phyloP scores from a whole-genome alignment of 2,113 vertebrate species.

The Oophaga pumilio region DNA sequence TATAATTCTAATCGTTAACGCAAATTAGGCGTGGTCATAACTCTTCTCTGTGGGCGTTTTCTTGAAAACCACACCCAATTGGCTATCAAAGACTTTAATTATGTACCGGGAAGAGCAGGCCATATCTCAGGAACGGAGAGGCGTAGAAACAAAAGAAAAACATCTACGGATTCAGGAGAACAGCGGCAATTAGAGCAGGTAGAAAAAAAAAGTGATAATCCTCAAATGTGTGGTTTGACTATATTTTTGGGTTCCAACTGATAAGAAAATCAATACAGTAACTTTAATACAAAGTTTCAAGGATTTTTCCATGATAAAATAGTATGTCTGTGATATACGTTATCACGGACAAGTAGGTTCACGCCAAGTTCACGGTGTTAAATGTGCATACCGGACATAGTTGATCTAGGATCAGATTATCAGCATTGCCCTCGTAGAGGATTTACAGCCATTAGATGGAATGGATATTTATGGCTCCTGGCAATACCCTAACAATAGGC shows the following conservation, averaged over 20 bases:
- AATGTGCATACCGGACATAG: slow-evolving; percentile 47
- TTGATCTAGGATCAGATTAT: slow-evolving; percentile 43
- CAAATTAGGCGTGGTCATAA: no score
- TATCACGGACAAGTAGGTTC: slow-evolving; percentile 20
- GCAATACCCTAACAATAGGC: slow-evolving; percentile 24
- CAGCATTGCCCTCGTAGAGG: not conserved
- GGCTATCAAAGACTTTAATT: no score
- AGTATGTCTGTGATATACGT: not conserved
- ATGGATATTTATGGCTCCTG: slow-evolving; percentile 16
- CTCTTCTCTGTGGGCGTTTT: no score
- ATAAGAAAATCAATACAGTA: not conserved
- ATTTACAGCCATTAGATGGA: slow-evolving; percentile 41
- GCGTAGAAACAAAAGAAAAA: no score
- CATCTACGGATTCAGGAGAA: no score
- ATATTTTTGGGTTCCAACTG: not conserved
- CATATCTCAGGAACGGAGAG: no score
- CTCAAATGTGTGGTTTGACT: not conserved
- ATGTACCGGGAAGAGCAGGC: no score
- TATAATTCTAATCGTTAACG: no score
- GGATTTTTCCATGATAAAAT: not conserved
- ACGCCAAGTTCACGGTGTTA: slow-evolving; percentile 42
- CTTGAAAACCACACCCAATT: no score
- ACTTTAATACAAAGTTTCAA: not conserved
- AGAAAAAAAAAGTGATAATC: not conserved
- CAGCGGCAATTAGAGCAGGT: no score